Percentiles rank a stretch among this genome's conserved stretches.
phyloP scores from a whole-genome alignment of 1,140 invertebrate species.

The Sinella curviseta region DNA sequence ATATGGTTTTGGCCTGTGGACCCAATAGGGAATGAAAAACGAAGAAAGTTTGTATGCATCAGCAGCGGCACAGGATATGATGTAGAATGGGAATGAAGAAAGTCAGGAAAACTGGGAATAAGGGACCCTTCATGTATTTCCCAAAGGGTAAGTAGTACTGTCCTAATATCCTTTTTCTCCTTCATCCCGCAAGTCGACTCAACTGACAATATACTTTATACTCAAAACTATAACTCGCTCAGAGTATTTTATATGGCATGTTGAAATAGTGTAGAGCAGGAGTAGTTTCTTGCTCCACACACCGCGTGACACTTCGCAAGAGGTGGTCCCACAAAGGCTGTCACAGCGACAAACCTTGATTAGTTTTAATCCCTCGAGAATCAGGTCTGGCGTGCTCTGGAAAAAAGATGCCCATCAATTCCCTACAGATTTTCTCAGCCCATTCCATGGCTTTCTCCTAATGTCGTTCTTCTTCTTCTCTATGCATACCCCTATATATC shows the following conservation, averaged over 20 bases:
- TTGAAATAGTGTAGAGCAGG: not conserved
- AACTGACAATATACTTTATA: not conserved
- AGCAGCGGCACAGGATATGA: constrained; percentile 26
- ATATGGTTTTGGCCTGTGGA: not conserved
- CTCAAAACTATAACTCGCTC: not conserved
- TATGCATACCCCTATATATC: not conserved
- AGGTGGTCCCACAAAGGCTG: constrained; percentile 50
- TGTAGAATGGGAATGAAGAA: constrained; percentile 18
- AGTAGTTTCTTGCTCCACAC: not conserved
- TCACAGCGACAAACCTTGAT: constrained; percentile 50
- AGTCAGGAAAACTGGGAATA: constrained; percentile 35
- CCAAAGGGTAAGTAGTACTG: constrained; percentile 43
- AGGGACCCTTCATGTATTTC: constrained; percentile 46
- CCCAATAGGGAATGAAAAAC: constrained; percentile 2
- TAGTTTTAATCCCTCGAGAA: constrained; percentile 48
- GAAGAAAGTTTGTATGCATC: constrained; percentile 41
- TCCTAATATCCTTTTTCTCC: constrained; percentile 35
- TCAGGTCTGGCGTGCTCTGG: constrained; percentile 44
- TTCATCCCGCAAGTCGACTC: not conserved
- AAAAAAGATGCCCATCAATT: constrained; percentile 48
- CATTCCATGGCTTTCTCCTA: constrained; percentile 36
- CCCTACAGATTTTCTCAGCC: constrained; percentile 37
- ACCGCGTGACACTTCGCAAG: constrained; percentile 46
- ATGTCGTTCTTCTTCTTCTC: constrained; percentile 20
- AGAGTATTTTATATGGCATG: not conserved